Evolutionary conservation across 2,113 vertebrate genomes (phyloP), one percentile per base, ranked within the genome.

Genomic region (Tragulus kanchil): DNA sequence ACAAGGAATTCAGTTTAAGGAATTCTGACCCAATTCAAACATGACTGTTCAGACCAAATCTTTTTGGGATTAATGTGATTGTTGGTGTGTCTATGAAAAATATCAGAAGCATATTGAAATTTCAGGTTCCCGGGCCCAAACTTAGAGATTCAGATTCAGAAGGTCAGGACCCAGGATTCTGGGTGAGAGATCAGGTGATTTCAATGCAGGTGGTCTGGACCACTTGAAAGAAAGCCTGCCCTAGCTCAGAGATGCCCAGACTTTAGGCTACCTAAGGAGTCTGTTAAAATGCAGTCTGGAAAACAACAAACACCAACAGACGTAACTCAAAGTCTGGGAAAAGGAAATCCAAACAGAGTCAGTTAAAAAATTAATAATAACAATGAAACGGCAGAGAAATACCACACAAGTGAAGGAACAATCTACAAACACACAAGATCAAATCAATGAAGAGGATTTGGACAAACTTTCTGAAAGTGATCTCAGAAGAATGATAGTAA

Each of bases 21-120:
- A n/a, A n/a, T 95, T 89, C 95, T 92, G 62, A 85, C 15, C 16
- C 73, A 73, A 61, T 50, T 88, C 71, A 95, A 77, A 59, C 58
- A 77, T 17, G 26, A 82, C 16, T 73, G 31, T 79, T 45, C 81
- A 56, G 56, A 50, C 58, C 65, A 96, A 52, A 48, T 71, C 23
- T 90, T 56, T 73, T 78, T 19, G 36, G 58, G 45, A 67, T 85
- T 54, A 17, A 8, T 56, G 23, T 59, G 75, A 65, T 48, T 14
- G 0, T n/a, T 89, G 54, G 61, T 36, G 1, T 48, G 14, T 31
- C 16, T 56, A 73, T 42, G 65, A 58, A 82, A 6, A 56, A 91
- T 50, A 8, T 87, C 59, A 90, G 79, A 86, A 89, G 23, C 56
- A 71, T 71, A 71, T 48, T 85, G 31, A 93, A 84, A 93, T 61